These are phyloP conservation scores for Apeira syringaria DNA, from an alignment of 2,888 invertebrate species.

Conservation along the genomic window DNA sequence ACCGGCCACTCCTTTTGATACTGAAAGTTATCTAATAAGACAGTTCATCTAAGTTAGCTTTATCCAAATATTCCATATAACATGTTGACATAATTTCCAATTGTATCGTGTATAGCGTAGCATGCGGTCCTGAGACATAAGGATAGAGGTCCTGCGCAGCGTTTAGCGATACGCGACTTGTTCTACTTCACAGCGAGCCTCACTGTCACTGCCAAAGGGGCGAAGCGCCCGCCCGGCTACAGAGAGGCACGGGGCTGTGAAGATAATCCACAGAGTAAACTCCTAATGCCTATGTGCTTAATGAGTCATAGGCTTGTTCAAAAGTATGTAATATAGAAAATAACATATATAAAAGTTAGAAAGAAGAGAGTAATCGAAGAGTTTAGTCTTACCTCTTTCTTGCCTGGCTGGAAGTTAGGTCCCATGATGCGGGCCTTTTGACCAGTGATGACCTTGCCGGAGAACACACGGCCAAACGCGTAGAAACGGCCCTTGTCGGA, in stretches of 20 bases:
- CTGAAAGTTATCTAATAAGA: too few species aligned
- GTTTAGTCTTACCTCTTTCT: conserved; percentile 98
- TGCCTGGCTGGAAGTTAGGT: conserved; percentile 98
- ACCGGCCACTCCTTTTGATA: too few species aligned
- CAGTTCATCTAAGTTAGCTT: too few species aligned
- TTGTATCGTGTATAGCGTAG: conserved; percentile 82
- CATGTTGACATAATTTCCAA: neutral
- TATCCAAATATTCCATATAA: too few species aligned
- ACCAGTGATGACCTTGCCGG: conserved; percentile 96
- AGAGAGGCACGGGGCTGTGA: conserved; percentile 56
- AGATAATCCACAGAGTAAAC: conserved; percentile 32
- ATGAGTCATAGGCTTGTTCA: too few species aligned
- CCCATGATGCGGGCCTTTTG: conserved; percentile 99
- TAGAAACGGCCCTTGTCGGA: conserved; percentile 99
- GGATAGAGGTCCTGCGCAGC: conserved; percentile 92
- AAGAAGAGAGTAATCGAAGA: too few species aligned
- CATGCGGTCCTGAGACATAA: conserved; percentile 88
- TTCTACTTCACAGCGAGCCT: conserved; percentile 86
- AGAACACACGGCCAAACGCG: conserved; percentile 99
- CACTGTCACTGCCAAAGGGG: conserved; percentile 41
- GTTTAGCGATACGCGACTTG: conserved; percentile 78
- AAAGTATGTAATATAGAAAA: too few species aligned
- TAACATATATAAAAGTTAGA: too few species aligned
- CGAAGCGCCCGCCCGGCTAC: conserved; percentile 40
- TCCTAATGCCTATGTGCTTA: too few species aligned